Percentiles rank a stretch among this genome's conserved stretches.
phyloP scores from a whole-genome alignment of 2,888 invertebrate species.

The Julus scanicus region DNA sequence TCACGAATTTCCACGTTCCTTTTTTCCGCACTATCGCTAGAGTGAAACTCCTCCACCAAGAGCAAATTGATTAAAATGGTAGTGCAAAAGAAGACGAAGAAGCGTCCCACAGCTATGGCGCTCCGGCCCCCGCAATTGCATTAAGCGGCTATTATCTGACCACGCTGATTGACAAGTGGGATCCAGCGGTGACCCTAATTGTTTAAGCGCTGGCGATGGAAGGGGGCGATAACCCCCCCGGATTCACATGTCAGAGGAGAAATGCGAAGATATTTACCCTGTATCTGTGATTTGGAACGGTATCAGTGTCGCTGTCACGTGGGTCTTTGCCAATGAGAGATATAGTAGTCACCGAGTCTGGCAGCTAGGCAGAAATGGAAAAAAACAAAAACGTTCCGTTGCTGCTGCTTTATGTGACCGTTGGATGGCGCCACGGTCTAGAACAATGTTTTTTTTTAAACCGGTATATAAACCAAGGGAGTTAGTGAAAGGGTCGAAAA shows the following conservation, averaged over 20 bases:
- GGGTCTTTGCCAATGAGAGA: too few species aligned
- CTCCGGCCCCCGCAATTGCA: not conserved
- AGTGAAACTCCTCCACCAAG: not conserved
- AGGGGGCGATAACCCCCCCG: not conserved
- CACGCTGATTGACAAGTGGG: not conserved
- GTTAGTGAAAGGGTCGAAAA: too few species aligned
- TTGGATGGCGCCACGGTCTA: too few species aligned
- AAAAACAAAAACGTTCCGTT: too few species aligned
- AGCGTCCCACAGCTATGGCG: not conserved
- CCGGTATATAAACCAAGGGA: too few species aligned
- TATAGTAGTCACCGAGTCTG: too few species aligned
- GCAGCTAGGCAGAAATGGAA: too few species aligned
- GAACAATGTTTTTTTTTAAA: too few species aligned
- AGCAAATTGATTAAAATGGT: slow-evolving; percentile 11
- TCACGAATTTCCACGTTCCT: not conserved
- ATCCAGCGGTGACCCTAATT: slow-evolving; percentile 19
- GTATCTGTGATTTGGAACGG: not conserved
- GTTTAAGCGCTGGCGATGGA: not conserved
- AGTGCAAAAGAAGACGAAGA: not conserved
- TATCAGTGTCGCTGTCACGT: too few species aligned
- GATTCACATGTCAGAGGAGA: not conserved
- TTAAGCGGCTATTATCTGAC: not conserved
- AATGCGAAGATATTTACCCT: not conserved
- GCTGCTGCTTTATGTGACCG: too few species aligned
- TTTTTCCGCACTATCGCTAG: not conserved